Percentiles rank a stretch among this genome's conserved stretches.
These are phyloP conservation scores for Troides aeacus DNA, from an alignment of 2,888 invertebrate genomes.

Conservation along the genomic window DNA sequence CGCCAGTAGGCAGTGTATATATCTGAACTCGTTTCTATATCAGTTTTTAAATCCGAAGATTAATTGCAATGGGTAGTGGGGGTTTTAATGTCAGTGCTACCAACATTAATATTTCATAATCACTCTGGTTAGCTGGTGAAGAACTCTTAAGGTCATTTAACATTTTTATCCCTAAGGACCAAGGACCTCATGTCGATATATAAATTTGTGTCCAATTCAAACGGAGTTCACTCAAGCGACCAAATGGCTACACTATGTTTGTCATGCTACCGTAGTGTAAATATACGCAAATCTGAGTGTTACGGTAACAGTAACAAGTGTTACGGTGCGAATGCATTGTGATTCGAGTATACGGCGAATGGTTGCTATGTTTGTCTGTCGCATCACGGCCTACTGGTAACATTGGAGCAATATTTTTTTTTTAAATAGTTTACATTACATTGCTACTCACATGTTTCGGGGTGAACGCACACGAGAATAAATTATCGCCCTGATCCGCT, in stretches of 20 bases:
- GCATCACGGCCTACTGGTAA: conserved; percentile 46
- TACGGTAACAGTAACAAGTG: background rate
- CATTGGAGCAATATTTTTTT: conserved; percentile 45
- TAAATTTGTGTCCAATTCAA: no score
- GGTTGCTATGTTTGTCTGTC: background rate
- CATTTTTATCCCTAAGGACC: no score
- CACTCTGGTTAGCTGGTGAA: no score
- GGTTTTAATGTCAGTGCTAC: no score
- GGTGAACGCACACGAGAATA: conserved; percentile 12
- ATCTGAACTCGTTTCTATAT: no score
- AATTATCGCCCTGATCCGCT: no score
- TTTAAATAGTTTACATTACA: conserved; percentile 46
- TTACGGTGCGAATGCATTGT: conserved; percentile 3
- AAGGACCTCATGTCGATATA: no score
- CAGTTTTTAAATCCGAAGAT: no score
- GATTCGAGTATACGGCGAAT: conserved; percentile 11
- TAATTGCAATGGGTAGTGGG: no score
- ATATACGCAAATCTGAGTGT: conserved; percentile 11
- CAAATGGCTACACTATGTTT: conserved; percentile 15
- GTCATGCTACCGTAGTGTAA: conserved; percentile 1
- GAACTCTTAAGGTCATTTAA: no score
- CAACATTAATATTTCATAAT: no score
- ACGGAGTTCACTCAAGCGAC: conserved; percentile 15
- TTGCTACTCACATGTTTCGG: background rate
- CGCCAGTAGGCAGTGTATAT: no score